Evolutionary conservation across 2,888 invertebrate species (phyloP).

Genomic region (Volucella zonaria): DNA sequence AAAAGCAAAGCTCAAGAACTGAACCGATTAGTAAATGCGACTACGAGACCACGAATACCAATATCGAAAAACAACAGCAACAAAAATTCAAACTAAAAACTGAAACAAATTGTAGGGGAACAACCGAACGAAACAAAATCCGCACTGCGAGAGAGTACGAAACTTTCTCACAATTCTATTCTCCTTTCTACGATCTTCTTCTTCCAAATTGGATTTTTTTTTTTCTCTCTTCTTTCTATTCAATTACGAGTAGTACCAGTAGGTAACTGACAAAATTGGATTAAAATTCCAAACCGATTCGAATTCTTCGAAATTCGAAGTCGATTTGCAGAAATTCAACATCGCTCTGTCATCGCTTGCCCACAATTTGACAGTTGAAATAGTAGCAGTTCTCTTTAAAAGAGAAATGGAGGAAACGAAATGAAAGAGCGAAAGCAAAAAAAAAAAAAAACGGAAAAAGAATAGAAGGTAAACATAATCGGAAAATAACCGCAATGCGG

Average conservation of each 20-base stretch:
- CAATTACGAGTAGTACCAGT: constrained; percentile 14
- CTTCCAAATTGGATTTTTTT: constrained; percentile 12
- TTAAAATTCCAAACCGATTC: constrained; percentile 30
- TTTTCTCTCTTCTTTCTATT: constrained; percentile 42
- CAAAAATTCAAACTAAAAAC: neutral
- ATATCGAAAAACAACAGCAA: neutral
- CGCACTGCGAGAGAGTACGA: constrained; percentile 31
- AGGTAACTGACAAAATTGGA: constrained; percentile 17
- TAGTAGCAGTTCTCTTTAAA: neutral
- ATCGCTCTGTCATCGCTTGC: neutral
- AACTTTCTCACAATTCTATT: neutral
- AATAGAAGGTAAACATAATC: constrained; percentile 74
- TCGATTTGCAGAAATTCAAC: constrained; percentile 23
- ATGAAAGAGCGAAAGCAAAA: constrained; percentile 8
- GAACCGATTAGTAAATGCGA: neutral
- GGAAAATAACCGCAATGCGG: constrained; percentile 83
- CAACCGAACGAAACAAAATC: constrained; percentile 33
- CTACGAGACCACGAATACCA: neutral
- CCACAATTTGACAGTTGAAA: constrained; percentile 60
- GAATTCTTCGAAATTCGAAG: neutral
- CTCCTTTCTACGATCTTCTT: constrained; percentile 13
- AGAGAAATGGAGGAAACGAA: neutral
- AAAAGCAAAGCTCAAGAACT: constrained; percentile 54
- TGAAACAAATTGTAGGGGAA: neutral
- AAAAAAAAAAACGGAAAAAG: constrained; percentile 23